These are phyloP conservation scores for Andrena haemorrhoa DNA, from an alignment of 2,888 invertebrate genomes.

Conservation along the genomic window DNA sequence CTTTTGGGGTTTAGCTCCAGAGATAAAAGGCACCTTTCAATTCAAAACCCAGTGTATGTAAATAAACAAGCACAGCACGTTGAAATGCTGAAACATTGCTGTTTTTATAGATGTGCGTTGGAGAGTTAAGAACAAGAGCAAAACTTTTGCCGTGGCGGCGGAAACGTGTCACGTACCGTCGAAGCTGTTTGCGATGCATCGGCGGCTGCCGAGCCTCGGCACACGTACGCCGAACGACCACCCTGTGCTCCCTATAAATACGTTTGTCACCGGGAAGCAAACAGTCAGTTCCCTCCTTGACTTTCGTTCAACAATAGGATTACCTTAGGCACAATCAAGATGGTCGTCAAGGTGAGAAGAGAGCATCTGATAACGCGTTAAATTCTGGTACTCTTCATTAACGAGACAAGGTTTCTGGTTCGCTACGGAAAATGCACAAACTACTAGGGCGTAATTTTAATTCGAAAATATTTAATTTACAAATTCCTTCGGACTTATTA, in stretches of 20 bases:
- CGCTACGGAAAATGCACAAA: too few relatives aligned
- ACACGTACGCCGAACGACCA: slow-evolving; percentile 51
- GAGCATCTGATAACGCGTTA: neutral
- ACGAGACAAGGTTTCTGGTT: neutral
- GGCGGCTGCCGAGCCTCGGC: slow-evolving; percentile 68
- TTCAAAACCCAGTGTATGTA: too few relatives aligned
- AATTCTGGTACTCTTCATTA: neutral
- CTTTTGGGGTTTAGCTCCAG: too few relatives aligned
- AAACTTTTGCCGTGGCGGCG: slow-evolving; percentile 74
- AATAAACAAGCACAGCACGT: neutral
- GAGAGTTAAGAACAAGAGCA: slow-evolving; percentile 66
- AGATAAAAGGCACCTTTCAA: too few relatives aligned
- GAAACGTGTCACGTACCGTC: slow-evolving; percentile 70
- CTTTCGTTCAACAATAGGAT: slow-evolving; percentile 46
- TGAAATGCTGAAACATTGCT: neutral
- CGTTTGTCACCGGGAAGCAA: slow-evolving; percentile 68
- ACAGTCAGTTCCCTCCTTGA: slow-evolving; percentile 76
- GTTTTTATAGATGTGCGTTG: slow-evolving; percentile 38
- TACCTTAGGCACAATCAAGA: slow-evolving; percentile 36
- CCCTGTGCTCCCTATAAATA: slow-evolving; percentile 79
- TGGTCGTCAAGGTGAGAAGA: slow-evolving; percentile 70
- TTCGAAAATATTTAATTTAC: neutral
- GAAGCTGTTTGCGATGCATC: slow-evolving; percentile 74
- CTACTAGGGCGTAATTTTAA: neutral
- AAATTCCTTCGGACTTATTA: neutral